Evolutionary conservation across 2,797 vertebrate genomes (phyloP).

Genomic region (Sparus aurata): DNA sequence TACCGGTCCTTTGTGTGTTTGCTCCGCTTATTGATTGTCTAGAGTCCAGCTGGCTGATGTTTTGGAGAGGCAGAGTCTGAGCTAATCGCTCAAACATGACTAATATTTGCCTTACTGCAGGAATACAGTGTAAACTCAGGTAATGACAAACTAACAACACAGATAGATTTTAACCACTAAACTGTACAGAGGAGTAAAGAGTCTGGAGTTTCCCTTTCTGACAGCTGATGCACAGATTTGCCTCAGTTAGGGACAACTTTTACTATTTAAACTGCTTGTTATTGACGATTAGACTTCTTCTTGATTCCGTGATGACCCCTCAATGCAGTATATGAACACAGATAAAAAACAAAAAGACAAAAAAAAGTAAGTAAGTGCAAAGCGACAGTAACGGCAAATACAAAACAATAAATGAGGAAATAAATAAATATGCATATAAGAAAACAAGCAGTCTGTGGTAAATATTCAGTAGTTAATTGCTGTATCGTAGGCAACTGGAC

Average conservation of each 20-base stretch:
- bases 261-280: not conserved
- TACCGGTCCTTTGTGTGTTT: conserved; percentile 66
- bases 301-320: not conserved
- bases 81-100: conserved; percentile 65
- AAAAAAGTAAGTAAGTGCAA: not conserved
- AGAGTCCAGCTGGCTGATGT: conserved; percentile 75
- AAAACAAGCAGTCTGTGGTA: not conserved
- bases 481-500: too few relatives aligned
- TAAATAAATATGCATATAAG: not conserved
- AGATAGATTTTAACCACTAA: conserved; percentile 32
- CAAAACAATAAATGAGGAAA: not conserved
- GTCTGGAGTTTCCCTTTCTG: not conserved
- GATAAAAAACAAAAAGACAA: not conserved
- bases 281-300: not conserved
- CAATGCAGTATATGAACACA: not conserved
- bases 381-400: not conserved
- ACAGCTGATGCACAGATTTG: not conserved
- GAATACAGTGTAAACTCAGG: not conserved
- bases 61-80: conserved; percentile 54
- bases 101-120: conserved; percentile 44
- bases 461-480: not conserved
- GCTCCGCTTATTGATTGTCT: conserved; percentile 77
- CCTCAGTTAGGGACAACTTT: not conserved
- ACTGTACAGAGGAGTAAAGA: not conserved
- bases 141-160: conserved; percentile 50